Conservation (phyloP, 2,888 invertebrate species). For the Coenonympha arcania region DNA sequence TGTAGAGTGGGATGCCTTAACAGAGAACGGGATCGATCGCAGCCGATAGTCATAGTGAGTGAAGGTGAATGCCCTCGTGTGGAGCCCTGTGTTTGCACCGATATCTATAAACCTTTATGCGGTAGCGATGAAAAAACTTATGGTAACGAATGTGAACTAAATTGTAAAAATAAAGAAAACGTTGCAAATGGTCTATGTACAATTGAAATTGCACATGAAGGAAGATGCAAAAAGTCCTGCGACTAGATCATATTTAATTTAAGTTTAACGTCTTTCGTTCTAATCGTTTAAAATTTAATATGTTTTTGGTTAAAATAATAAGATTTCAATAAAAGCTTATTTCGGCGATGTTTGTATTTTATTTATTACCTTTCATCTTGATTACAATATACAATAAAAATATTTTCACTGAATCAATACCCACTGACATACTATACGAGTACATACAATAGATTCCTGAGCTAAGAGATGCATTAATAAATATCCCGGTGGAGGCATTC, state of each 20-base stretch:
- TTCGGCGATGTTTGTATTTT: too few species aligned
- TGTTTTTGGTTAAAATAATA: too few species aligned
- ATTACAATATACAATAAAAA: too few species aligned
- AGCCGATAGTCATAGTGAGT: not conserved
- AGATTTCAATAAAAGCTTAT: too few species aligned
- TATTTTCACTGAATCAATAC: too few species aligned
- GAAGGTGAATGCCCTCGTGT: conserved; percentile 30
- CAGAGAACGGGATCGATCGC: not conserved
- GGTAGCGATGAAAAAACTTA: conserved; percentile 28
- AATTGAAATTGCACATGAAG: conserved; percentile 11
- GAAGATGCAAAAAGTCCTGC: conserved; percentile 18
- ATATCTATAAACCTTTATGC: conserved; percentile 24
- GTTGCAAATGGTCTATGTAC: conserved; percentile 2
- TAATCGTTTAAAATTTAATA: too few species aligned
- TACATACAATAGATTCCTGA: too few species aligned
- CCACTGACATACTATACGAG: too few species aligned
- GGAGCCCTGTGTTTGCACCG: conserved; percentile 30
- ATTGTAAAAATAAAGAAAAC: conserved; percentile 25
- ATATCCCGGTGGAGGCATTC: too few species aligned
- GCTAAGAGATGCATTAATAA: too few species aligned
- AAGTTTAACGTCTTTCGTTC: not conserved
- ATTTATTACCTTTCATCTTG: too few species aligned
- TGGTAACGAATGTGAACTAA: conserved; percentile 22
- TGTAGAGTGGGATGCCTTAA: not conserved
- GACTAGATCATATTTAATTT: not conserved